These are phyloP conservation scores for Characodon lateralis DNA, from an alignment of 2,797 vertebrate genomes.

Conservation along the genomic window DNA sequence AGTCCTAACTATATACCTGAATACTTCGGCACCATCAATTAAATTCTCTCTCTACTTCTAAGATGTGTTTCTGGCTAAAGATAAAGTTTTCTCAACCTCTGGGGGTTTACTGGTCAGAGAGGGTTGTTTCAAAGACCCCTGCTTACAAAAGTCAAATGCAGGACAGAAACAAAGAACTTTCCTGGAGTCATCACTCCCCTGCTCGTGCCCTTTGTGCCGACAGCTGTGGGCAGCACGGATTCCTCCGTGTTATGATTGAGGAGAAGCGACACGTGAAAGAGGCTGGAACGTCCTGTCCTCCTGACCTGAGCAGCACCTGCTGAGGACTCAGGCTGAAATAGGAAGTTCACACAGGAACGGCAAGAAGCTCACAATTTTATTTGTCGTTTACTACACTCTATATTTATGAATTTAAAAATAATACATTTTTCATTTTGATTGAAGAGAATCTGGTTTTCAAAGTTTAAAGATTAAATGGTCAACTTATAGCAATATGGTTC, in stretches of 20 bases:
- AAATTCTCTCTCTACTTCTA: not conserved
- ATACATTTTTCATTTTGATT: not conserved
- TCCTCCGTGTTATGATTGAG: slow-evolving; percentile 59
- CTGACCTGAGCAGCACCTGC: slow-evolving; percentile 40
- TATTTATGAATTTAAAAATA: not conserved
- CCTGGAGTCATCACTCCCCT: slow-evolving; percentile 23
- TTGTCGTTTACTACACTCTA: not conserved
- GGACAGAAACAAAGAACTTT: slow-evolving; percentile 30
- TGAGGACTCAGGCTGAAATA: slow-evolving; percentile 6
- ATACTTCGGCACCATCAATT: slow-evolving; percentile 13
- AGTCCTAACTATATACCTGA: slow-evolving; percentile 15
- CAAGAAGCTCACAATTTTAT: not conserved
- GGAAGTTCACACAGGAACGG: slow-evolving; percentile 8
- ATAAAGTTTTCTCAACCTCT: slow-evolving; percentile 7
- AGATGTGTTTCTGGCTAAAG: not conserved
- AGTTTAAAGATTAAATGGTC: not conserved
- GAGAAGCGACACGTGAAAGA: slow-evolving; percentile 55
- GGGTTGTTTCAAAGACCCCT: not conserved
- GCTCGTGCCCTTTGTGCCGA: slow-evolving; percentile 35
- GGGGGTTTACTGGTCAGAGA: not conserved
- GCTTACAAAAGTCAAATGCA: slow-evolving; percentile 23
- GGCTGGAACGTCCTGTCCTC: slow-evolving; percentile 42
- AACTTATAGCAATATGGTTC: not conserved
- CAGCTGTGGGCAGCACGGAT: slow-evolving; percentile 53
- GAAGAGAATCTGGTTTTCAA: not conserved